Conservation (phyloP, 2,888 invertebrate species). For the Phaedon cochleariae region DNA sequence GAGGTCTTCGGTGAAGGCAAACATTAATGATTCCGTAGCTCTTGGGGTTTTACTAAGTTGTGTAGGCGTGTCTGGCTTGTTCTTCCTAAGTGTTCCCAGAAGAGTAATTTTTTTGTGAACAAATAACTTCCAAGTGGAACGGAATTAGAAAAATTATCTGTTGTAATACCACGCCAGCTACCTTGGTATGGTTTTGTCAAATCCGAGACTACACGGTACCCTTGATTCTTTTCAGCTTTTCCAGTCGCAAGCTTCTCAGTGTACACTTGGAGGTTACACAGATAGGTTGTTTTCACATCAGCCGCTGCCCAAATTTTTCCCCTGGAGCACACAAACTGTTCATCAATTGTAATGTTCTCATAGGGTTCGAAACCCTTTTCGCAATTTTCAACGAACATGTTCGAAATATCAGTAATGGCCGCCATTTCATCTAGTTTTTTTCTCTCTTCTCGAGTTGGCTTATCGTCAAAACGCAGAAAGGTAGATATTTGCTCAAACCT, state of each 20-base stretch:
- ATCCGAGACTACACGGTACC: slow-evolving; percentile 31
- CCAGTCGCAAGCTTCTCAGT: too few relatives aligned
- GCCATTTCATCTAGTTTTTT: slow-evolving; percentile 28
- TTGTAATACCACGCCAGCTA: slow-evolving; percentile 33
- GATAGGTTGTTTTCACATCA: slow-evolving; percentile 35
- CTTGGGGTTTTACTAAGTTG: slow-evolving; percentile 12
- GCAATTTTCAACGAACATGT: slow-evolving; percentile 25
- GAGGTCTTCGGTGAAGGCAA: slow-evolving; percentile 18
- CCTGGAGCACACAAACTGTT: too few relatives aligned
- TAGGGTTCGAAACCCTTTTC: slow-evolving; percentile 29
- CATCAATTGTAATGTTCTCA: slow-evolving; percentile 31
- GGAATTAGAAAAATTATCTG: slow-evolving; percentile 29
- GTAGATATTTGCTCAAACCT: slow-evolving; percentile 18
- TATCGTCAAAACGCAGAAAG: slow-evolving; percentile 21
- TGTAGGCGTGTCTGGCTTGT: slow-evolving; percentile 24
- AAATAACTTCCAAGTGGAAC: slow-evolving; percentile 18
- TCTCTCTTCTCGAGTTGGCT: slow-evolving; percentile 15
- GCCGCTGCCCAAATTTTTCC: slow-evolving; percentile 36
- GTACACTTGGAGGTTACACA: slow-evolving; percentile 38
- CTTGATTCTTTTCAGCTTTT: slow-evolving; percentile 34
- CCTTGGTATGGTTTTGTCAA: slow-evolving; percentile 20
- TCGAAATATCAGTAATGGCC: slow-evolving; percentile 20
- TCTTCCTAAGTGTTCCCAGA: slow-evolving; percentile 29
- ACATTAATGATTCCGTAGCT: not conserved
- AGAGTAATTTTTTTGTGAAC: slow-evolving; percentile 22